A percentile compares a stretch with the other conserved stretches of the same genome.
phyloP scores from a whole-genome alignment of 2,113 vertebrate genomes.

The Ciconia stormi region DNA sequence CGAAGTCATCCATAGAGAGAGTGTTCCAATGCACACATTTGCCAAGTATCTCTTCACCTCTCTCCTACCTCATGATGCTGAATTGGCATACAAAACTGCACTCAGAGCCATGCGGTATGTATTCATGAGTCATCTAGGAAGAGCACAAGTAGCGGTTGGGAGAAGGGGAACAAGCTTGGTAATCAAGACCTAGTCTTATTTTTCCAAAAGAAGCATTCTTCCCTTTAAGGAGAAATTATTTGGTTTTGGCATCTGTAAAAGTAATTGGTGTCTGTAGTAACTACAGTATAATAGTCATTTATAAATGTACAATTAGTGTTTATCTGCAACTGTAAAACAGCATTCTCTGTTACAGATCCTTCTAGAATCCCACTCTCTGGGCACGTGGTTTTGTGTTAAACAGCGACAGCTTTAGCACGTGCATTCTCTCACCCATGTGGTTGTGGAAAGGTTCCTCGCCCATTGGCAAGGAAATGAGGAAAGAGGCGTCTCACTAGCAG shows the following conservation, averaged over 20 bases:
- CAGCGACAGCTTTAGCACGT: neutral
- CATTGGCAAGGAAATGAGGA: neutral
- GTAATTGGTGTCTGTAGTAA: neutral
- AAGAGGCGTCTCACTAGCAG: neutral
- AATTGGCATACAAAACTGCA: constrained; percentile 96
- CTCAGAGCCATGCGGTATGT: constrained; percentile 98
- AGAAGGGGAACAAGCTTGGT: neutral
- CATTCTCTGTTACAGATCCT: neutral
- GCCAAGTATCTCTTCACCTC: constrained; percentile 98
- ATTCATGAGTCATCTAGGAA: neutral
- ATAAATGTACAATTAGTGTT: neutral
- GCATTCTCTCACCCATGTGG: neutral
- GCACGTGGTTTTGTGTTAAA: neutral
- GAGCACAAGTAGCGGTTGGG: neutral
- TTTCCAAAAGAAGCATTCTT: neutral
- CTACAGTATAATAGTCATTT: neutral
- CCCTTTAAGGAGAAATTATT: neutral
- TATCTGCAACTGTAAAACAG: neutral
- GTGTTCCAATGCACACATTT: constrained; percentile 98
- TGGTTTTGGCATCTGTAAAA: neutral
- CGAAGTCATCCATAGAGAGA: constrained; percentile 93
- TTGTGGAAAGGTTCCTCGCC: no score
- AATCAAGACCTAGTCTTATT: neutral
- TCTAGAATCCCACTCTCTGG: neutral
- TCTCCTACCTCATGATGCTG: constrained; percentile 98